These are phyloP conservation scores for Drosophila yooni DNA, from an alignment of 2,888 invertebrate genomes.

Conservation along the genomic window DNA sequence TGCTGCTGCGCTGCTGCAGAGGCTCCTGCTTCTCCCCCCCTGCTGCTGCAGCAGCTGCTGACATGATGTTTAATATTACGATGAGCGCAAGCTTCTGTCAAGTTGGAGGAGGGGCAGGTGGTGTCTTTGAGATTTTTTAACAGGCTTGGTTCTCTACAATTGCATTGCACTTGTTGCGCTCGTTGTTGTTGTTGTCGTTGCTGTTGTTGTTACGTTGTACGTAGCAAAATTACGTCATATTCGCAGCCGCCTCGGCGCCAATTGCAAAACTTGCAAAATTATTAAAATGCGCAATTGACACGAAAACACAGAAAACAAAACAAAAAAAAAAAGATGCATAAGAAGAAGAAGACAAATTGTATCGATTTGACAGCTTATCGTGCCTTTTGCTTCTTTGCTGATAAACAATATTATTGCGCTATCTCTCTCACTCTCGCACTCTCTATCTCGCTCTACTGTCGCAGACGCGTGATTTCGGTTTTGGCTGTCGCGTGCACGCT, in stretches of 20 bases:
- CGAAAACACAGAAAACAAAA: conserved; percentile 30
- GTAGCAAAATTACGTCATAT: conserved; percentile 69
- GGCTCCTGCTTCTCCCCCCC: conserved; percentile 47
- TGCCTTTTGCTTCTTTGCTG: conserved; percentile 28
- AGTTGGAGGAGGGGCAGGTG: neutral
- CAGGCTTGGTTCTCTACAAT: conserved; percentile 47
- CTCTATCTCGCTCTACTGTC: neutral
- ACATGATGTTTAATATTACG: conserved; percentile 45
- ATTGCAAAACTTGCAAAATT: conserved; percentile 53
- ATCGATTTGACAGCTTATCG: conserved; percentile 42
- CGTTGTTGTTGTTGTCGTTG: conserved; percentile 16
- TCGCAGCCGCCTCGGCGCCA: conserved; percentile 59
- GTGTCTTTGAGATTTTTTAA: neutral
- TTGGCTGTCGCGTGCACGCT: neutral
- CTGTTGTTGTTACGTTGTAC: conserved; percentile 49
- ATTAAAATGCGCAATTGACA: conserved; percentile 63
- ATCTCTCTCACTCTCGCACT: conserved; percentile 2
- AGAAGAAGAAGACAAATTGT: neutral
- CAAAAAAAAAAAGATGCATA: conserved; percentile 11
- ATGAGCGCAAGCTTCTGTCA: conserved; percentile 23
- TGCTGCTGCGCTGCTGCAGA: conserved; percentile 42
- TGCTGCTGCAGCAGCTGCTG: conserved; percentile 42
- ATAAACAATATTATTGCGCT: conserved; percentile 46
- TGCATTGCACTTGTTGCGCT: conserved; percentile 64
- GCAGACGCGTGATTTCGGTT: conserved; percentile 12